Evolutionary conservation across 2,888 invertebrate species (phyloP).

Genomic region (Chrysina gloriosa): DNA sequence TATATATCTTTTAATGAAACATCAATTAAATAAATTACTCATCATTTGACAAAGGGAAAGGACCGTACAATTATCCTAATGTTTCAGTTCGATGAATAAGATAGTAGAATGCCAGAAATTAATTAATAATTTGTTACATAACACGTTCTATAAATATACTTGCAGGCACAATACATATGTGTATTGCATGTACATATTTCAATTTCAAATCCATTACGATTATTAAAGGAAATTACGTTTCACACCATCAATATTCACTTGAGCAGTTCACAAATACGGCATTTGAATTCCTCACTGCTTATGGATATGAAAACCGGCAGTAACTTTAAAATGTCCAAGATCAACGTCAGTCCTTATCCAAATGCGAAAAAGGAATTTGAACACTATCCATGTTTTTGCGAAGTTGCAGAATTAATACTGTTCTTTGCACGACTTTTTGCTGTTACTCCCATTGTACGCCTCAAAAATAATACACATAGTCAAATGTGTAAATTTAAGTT

Average conservation of each 20-base stretch:
- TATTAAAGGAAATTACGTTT: background rate
- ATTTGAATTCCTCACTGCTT: background rate
- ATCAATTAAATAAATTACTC: too few species aligned
- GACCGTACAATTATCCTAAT: background rate
- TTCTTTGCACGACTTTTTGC: constrained; percentile 23
- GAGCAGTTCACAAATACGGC: background rate
- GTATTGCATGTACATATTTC: background rate
- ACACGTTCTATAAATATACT: background rate
- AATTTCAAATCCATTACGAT: constrained; percentile 2
- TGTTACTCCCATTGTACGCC: constrained; percentile 12
- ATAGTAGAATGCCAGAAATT: background rate
- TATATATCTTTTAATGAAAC: too few species aligned
- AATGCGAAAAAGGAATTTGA: background rate
- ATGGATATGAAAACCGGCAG: background rate
- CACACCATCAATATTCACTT: background rate
- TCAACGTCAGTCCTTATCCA: background rate
- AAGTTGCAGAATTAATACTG: constrained; percentile 1
- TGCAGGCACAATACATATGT: too few species aligned
- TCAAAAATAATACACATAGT: background rate
- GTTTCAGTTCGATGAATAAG: background rate
- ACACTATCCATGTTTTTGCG: constrained; percentile 36
- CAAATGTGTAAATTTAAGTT: constrained; percentile 23
- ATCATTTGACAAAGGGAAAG: too few species aligned
- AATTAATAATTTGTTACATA: background rate
- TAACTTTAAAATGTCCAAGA: background rate